Conservation (phyloP, 2,797 vertebrate genomes). For the Apogon hyalosoma region DNA sequence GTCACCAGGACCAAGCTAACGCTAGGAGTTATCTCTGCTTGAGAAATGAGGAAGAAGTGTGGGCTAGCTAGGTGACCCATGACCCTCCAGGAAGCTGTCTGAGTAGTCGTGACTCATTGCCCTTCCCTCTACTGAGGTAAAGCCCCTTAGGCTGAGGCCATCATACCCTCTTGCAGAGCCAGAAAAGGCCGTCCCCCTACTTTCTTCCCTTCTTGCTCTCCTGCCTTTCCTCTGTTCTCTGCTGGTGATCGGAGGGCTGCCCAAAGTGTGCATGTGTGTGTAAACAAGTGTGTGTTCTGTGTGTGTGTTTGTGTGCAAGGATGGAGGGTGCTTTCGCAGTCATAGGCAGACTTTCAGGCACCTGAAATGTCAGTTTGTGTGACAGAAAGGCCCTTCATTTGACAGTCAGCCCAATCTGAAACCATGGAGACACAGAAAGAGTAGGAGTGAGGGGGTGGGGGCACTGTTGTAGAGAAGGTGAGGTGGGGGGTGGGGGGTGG, state of each 20-base stretch:
- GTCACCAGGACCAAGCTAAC: constrained; percentile 66
- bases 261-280: constrained; percentile 58
- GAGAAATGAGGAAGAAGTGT: constrained; percentile 64
- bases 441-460: constrained; percentile 26
- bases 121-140: constrained; percentile 33
- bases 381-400: constrained; percentile 87
- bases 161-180: constrained; percentile 54
- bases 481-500: constrained; percentile 36
- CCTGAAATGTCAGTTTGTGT: constrained; percentile 86
- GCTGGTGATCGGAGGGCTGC: constrained; percentile 59
- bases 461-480: constrained; percentile 11
- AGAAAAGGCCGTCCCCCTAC: constrained; percentile 34
- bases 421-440: constrained; percentile 20
- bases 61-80: constrained; percentile 64
- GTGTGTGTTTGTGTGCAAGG: constrained; percentile 23
- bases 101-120: constrained; percentile 27
- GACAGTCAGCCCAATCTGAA: constrained; percentile 84
- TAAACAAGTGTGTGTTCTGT: neutral
- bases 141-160: constrained; percentile 58
- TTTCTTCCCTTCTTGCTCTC: constrained; percentile 41
- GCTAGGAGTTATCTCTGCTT: constrained; percentile 72
- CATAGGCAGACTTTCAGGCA: constrained; percentile 85
- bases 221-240: constrained; percentile 45
- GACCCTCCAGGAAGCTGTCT: constrained; percentile 72
- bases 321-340: constrained; percentile 71